Conservation (phyloP, 2,113 vertebrate genomes). For the Meleagris gallopavo region DNA sequence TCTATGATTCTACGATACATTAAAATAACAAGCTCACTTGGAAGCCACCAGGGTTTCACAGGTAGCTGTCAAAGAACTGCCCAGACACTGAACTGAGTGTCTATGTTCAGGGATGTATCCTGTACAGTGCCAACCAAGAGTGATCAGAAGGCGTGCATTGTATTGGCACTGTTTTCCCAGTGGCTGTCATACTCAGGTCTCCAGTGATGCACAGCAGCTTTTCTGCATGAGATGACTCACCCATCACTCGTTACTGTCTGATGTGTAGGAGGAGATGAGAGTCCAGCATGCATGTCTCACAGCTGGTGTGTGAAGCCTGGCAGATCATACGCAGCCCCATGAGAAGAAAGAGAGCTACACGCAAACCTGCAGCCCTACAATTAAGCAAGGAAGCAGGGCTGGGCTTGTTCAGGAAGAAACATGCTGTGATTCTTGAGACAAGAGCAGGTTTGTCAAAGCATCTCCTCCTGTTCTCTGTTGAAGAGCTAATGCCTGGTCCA, state of each 20-base stretch:
- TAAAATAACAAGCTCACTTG: background rate
- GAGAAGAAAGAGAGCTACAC: background rate
- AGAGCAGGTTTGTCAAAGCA: slow-evolving; percentile 15
- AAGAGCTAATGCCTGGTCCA: background rate
- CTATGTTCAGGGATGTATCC: background rate
- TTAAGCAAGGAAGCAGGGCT: background rate
- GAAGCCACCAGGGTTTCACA: background rate
- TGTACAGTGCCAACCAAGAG: fast-evolving
- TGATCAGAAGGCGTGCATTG: fast-evolving
- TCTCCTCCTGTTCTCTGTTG: background rate
- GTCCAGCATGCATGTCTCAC: background rate
- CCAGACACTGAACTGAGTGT: background rate
- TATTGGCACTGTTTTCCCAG: background rate
- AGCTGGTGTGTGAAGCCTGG: background rate
- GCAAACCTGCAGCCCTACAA: background rate
- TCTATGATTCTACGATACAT: too few species aligned
- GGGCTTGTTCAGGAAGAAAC: background rate
- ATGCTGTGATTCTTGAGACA: background rate
- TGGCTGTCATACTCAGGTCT: background rate
- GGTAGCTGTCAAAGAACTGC: background rate
- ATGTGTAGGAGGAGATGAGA: background rate
- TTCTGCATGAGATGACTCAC: background rate
- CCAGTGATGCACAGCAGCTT: background rate
- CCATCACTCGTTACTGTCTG: background rate
- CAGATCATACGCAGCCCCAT: background rate